A percentile compares a stretch with the other conserved stretches of the same genome.
Conservation (phyloP, 2,888 invertebrate genomes). For the Phortica okadai region DNA sequence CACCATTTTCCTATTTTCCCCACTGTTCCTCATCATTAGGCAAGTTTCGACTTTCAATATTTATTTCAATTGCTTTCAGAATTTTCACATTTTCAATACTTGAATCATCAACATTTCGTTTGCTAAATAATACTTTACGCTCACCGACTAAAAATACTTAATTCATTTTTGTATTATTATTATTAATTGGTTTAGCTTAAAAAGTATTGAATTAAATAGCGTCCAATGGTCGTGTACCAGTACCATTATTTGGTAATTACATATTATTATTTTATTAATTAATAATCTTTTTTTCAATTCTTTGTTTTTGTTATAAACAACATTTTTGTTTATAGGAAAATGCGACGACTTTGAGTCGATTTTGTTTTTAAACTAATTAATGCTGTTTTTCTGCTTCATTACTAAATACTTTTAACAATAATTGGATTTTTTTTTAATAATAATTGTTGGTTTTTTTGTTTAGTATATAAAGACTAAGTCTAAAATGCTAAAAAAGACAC, state of each 20-base stretch:
- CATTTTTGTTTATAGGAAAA: conserved; percentile 59
- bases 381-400: conserved; percentile 47
- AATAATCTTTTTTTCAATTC: conserved; percentile 26
- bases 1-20: too few species aligned
- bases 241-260: conserved; percentile 35
- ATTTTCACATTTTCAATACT: too few species aligned
- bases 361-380: conserved; percentile 51
- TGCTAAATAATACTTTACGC: too few species aligned
- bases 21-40: too few species aligned
- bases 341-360: conserved; percentile 65
- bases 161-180: neutral
- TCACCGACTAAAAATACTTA: neutral
- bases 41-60: too few species aligned
- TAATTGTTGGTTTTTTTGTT: conserved; percentile 12
- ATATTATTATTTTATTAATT: conserved; percentile 51
- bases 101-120: too few species aligned
- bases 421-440: conserved; percentile 36
- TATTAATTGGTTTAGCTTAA: neutral
- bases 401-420: conserved; percentile 25
- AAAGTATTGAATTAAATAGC: neutral
- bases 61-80: too few species aligned
- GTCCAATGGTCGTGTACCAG: neutral
- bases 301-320: conserved; percentile 48
- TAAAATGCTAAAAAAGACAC: conserved; percentile 67
- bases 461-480: conserved; percentile 43